These are phyloP conservation scores for Polypterus senegalus DNA, from an alignment of 2,113 vertebrate genomes.

Conservation along the genomic window DNA sequence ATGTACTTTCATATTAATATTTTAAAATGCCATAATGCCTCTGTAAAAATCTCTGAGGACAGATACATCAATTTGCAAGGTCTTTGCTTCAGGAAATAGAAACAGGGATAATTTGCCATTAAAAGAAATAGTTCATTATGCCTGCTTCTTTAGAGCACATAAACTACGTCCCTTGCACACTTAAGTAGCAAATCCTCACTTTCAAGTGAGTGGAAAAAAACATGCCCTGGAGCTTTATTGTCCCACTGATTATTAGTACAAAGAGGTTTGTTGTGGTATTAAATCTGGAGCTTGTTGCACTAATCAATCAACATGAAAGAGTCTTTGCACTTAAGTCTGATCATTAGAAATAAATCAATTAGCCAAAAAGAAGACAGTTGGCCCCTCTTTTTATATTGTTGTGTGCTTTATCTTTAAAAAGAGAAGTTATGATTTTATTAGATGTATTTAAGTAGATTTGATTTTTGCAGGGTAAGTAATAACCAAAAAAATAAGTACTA, in stretches of 20 bases:
- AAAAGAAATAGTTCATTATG: constrained; percentile 84
- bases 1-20: constrained; percentile 99
- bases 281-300: constrained; percentile 68
- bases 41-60: constrained; percentile 81
- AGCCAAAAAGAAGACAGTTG: constrained; percentile 25
- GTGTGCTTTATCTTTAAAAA: constrained; percentile 5
- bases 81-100: constrained; percentile 82
- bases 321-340: constrained; percentile 55
- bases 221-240: constrained; percentile 67
- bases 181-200: constrained; percentile 82
- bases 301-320: constrained; percentile 81
- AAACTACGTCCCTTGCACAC: constrained; percentile 72
- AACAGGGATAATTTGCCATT: constrained; percentile 84
- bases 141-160: constrained; percentile 68
- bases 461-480: background rate
- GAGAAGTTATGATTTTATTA: constrained; percentile 32
- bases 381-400: constrained; percentile 15
- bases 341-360: constrained; percentile 82
- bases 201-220: constrained; percentile 68
- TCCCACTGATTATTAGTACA: constrained; percentile 72
- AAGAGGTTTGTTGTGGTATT: constrained; percentile 81
- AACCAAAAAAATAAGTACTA: no score
- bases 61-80: constrained; percentile 93
- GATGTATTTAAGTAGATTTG: constrained; percentile 2
- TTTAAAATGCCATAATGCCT: constrained; percentile 98